Conservation (phyloP, 1,140 invertebrate genomes). For the Capitella teleta region DNA sequence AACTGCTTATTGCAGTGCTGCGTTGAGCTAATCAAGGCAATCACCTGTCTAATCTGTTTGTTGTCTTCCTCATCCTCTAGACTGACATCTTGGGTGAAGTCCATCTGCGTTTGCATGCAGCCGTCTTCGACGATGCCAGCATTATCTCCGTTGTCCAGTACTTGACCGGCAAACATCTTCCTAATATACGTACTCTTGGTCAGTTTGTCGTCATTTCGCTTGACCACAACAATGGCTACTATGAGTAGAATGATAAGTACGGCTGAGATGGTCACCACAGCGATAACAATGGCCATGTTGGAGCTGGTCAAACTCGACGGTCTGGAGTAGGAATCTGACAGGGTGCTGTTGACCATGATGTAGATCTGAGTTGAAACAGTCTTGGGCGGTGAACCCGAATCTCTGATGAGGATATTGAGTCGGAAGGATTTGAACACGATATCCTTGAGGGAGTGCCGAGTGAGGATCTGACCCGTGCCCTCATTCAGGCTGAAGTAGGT, state of each 20-base stretch:
- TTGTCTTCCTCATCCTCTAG: too few relatives aligned
- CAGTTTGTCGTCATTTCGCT: neutral
- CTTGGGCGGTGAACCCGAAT: neutral
- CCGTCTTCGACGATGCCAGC: too few relatives aligned
- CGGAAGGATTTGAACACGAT: neutral
- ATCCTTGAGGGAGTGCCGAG: neutral
- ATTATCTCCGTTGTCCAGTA: too few relatives aligned
- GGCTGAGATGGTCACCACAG: neutral
- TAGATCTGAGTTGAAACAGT: neutral
- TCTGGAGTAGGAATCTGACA: neutral
- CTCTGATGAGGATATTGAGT: neutral
- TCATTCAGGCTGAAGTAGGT: neutral
- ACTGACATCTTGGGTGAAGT: too few relatives aligned
- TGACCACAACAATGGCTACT: neutral
- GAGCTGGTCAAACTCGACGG: neutral
- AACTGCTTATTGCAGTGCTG: too few relatives aligned
- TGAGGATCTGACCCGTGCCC: neutral
- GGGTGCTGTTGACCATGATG: neutral
- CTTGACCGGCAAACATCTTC: too few relatives aligned
- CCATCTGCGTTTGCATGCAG: too few relatives aligned
- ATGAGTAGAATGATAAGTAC: neutral
- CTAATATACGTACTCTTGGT: too few relatives aligned
- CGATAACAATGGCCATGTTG: neutral
- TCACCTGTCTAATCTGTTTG: too few relatives aligned
- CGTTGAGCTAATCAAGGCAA: too few relatives aligned